Evolutionary conservation across 2,888 invertebrate species (phyloP).

Genomic region (Epirrhoe alternata): DNA sequence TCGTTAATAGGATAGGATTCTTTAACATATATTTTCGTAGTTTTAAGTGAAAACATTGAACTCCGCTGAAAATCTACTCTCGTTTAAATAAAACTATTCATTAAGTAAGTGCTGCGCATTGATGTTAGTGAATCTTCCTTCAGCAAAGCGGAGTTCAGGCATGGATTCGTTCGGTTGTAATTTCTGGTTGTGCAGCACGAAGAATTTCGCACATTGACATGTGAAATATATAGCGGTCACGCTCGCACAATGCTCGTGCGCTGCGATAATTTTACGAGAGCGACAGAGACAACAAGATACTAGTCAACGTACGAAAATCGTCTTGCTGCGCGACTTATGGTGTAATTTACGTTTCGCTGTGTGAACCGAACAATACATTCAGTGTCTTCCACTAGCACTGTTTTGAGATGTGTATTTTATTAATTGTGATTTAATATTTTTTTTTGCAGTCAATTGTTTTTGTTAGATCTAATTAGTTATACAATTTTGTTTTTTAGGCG

Average conservation of each 20-base stretch:
- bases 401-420: constrained; percentile 52
- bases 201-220: too few species aligned
- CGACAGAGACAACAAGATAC: too few species aligned
- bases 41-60: constrained; percentile 22
- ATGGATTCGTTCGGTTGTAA: constrained; percentile 37
- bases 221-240: too few species aligned
- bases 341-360: constrained; percentile 48
- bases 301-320: too few species aligned
- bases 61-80: constrained; percentile 1
- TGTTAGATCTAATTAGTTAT: constrained; percentile 57
- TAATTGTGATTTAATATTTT: constrained; percentile 66
- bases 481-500: constrained; percentile 70
- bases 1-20: constrained; percentile 20
- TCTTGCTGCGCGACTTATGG: background rate
- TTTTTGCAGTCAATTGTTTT: constrained; percentile 72
- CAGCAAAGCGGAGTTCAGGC: constrained; percentile 11
- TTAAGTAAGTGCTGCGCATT: background rate
- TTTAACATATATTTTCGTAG: constrained; percentile 32
- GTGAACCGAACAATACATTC: constrained; percentile 57
- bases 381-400: constrained; percentile 81
- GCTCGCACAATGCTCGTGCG: too few species aligned
- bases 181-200: background rate
- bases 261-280: too few species aligned
- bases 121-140: background rate
- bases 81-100: background rate